Base-by-base conservation (phyloP, 2,888 invertebrate genomes). In the Thelaira solivaga region DNA sequence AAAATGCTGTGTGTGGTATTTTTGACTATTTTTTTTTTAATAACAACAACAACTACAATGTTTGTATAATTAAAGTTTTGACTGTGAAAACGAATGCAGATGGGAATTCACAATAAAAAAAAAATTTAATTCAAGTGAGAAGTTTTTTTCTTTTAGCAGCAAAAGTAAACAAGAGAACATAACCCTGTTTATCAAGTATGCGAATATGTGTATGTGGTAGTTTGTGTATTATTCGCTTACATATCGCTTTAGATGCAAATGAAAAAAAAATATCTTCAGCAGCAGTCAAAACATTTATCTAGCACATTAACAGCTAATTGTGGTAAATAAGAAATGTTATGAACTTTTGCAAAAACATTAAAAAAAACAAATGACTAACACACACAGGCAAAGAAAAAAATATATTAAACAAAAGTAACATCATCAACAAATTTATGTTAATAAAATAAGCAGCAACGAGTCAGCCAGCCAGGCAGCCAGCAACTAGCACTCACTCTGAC, bases 271-370 rank as follows among this genome's bases (percentile, higher is more conserved):
- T 31, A 47, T 72, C 68, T 22, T 47, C 74, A 65, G 65, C 69
- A 64, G 51, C 69, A 65, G 69, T 74, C 78, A 74, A 78, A 78
- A 78, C 74, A 78, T 74, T 61, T 74, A 74, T 74, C 78, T 71
- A 59, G 65, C 65, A 78, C 78, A 78, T 78, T 78, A 78, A 64
- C 78, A 78, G 69, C 78, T 78, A 78, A 78, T 78, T 78, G 78
- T 78, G 74, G 78, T 71, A 74, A 74, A 74, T 78, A 69, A 71
- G 74, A 78, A 71, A 74, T 78, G 74, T 71, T 78, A 61, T 78
- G 78, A 78, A 78, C 74, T 78, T 78, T 78, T 74, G 73, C 67
- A 43, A 62, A 61, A 45, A 65, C n/a, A 26, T 13, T 49, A 29
- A 10, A 26, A 65, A 31, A 43, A 31, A 10, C 16, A 22, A 39